Conservation (phyloP, 2,113 vertebrate species). For the Saccopteryx bilineata region DNA sequence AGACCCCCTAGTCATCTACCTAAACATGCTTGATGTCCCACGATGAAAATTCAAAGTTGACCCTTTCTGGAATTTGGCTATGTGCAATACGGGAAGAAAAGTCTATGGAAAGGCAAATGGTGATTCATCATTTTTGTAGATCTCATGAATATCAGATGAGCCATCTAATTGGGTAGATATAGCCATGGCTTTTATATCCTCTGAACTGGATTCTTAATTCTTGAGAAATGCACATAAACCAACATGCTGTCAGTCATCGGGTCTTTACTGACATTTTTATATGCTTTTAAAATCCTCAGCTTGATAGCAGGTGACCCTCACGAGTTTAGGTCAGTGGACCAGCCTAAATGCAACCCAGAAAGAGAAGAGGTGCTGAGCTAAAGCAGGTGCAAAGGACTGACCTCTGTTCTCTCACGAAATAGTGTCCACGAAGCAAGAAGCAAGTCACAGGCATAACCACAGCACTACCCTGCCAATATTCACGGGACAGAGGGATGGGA, state of each 20-base stretch:
- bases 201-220: conserved; percentile 29
- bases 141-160: conserved; percentile 36
- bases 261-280: neutral
- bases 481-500: no score
- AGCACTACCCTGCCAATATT: neutral
- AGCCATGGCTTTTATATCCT: neutral
- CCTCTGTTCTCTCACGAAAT: neutral
- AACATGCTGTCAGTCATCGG: conserved; percentile 45
- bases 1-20: neutral
- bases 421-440: neutral
- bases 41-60: neutral
- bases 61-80: neutral
- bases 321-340: neutral
- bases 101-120: conserved; percentile 6
- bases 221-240: conserved; percentile 45
- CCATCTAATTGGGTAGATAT: neutral
- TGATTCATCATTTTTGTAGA: conserved; percentile 28
- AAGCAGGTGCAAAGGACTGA: neutral
- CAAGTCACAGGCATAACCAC: neutral
- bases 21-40: neutral
- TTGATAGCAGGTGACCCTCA: conserved; percentile 30
- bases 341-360: neutral
- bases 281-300: conserved; percentile 17
- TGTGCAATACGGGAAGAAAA: neutral
- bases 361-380: neutral